phyloP scores from a whole-genome alignment of 2,113 vertebrate species.

The Syngnathus typhle region DNA sequence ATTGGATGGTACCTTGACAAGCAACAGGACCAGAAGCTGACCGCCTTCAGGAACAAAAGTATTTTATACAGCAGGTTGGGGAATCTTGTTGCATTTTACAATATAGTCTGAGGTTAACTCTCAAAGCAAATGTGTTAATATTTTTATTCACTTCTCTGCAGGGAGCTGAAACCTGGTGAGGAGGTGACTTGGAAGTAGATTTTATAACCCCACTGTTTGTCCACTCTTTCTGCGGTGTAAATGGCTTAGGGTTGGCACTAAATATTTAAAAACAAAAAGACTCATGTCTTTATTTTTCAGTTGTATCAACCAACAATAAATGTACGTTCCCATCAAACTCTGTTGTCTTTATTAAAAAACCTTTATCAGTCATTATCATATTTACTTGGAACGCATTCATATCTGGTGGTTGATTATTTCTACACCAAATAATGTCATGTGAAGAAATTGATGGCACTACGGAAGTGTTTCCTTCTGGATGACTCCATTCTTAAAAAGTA shows the following conservation, averaged over 20 bases:
- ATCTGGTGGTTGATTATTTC: background rate
- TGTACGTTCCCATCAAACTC: background rate
- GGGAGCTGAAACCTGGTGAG: conserved; percentile 86
- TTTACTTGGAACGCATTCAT: background rate
- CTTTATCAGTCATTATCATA: background rate
- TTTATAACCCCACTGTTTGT: conserved; percentile 13
- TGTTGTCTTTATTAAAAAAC: background rate
- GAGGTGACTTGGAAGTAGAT: conserved; percentile 87
- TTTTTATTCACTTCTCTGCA: conserved; percentile 44
- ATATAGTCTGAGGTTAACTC: background rate
- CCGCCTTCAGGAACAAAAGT: conserved; percentile 89
- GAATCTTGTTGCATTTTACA: background rate
- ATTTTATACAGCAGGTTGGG: conserved; percentile 78
- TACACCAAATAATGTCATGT: background rate
- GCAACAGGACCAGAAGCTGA: conserved; percentile 75
- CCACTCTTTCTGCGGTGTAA: conserved; percentile 28
- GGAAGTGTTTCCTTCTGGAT: conserved; percentile 58
- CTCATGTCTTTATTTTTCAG: background rate
- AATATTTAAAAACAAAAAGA: conserved; percentile 33
- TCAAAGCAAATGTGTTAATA: background rate
- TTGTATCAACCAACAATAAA: conserved; percentile 12
- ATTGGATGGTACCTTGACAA: conserved; percentile 83
- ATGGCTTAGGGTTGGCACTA: conserved; percentile 24
- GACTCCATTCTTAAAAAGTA: conserved; percentile 70
- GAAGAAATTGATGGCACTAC: conserved; percentile 8